Base-by-base conservation (phyloP, 1,140 invertebrate genomes). In the Acyrthosiphon pisum region DNA sequence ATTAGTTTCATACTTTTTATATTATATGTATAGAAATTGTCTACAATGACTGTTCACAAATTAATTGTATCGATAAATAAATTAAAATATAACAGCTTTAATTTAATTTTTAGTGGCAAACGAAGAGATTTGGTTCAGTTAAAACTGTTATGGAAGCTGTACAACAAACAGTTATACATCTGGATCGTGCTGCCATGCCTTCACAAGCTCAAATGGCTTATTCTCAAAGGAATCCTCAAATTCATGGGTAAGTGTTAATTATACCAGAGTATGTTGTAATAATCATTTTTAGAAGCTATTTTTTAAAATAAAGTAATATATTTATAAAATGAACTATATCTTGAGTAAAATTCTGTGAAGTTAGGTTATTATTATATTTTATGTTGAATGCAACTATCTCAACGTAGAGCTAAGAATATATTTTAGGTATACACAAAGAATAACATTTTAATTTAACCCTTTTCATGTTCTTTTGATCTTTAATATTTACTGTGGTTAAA, bases 131-230 rank as follows among this genome's bases (percentile, higher is more conserved):
- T 93, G 91, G 91, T 93, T 50, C 48, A 93, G 91, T 93, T 93
- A 93, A 93, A 53, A 93, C 48, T 93, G 91, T 93, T 94, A 94
- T 94, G 94, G 94, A 94, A 94, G 94, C 94, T 91, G 94, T 94
- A 92, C 91, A 93, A 86, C 91, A 93, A 93, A 86, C 91, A 86
- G 91, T 93, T 30, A 94, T 94, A 86, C 94, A 94, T 94, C 94
- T 94, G 93, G 94, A 94, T 83, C 94, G 94, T 94, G 93, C 94
- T 93, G 94, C 94, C 53, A 94, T 94, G 94, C 94, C 94, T 93
- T 94, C 94, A 87, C 94, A 94, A 93, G 93, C 94, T 56, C 94
- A 94, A 93, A 94, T 94, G 94, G 93, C 94, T 91, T 94, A 94
- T 93, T 86, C 94, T 76, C 91, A 93, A 93, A 93, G 94, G 89